Evolutionary conservation across 2,888 invertebrate genomes (phyloP), one percentile per base, ranked within the genome.

Genomic region (Plebejus melissa): DNA sequence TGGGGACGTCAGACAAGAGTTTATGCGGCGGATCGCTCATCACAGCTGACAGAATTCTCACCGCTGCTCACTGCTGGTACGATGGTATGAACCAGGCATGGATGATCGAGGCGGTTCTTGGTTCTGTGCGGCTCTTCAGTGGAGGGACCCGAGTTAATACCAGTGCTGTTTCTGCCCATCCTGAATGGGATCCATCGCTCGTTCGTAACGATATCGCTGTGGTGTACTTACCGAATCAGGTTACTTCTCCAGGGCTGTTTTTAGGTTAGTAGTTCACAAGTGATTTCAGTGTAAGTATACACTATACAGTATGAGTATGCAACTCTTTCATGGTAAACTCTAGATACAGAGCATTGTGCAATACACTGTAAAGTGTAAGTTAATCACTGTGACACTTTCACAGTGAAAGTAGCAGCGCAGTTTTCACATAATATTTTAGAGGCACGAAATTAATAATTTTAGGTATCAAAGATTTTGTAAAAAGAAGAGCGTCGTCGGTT

Each of bases 51-150:
- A 82, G 85, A 9, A 80, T 88, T 1, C 46, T 86, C 13, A 88
- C 88, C 0, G 89, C 89, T 54, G 89, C 89, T n/a, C 89, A 89
- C 77, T 90, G 89, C 80, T 90, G 89, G 89, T 83, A 77, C 58
- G 90, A 90, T 72, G 90, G 90, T n/a, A 0, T 36, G 0, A 80
- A 85, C 78, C 87, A 87, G 71, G 88, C 82, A 1, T 86, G 84
- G 83, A 80, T 80, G 36, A 76, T 87, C 22, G 85, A 82, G 3
- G 86, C 88, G 0, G 84, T 88, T 0, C 83, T 89, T 0, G 89
- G 87, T 13, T 84, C 88, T 7, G 76, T 76, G 4, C 54, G 80
- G 0, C 79, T 89, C 16, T 88, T 86, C 82, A 76, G 76, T 50
- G 89, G 87, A 2, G 89, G 88, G 7, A 81, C 77, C 5, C 84